phyloP scores from a whole-genome alignment of 2,888 invertebrate genomes.

The Timema podura region DNA sequence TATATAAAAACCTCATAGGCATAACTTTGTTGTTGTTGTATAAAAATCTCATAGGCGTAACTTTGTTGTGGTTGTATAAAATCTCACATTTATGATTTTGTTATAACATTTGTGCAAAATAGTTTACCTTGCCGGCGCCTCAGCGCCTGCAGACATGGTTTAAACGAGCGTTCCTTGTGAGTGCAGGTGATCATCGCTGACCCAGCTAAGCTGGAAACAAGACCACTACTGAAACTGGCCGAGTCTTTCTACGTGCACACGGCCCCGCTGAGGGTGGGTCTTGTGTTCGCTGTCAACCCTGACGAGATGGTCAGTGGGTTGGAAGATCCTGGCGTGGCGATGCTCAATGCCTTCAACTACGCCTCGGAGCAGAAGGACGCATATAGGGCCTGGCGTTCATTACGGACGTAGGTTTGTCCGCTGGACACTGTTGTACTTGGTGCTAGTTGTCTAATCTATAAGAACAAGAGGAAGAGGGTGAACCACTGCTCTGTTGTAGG shows the following conservation, averaged over 20 bases:
- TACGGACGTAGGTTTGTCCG: conserved; percentile 61
- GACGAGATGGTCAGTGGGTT: conserved; percentile 54
- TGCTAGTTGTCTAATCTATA: neutral
- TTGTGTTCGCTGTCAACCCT: conserved; percentile 70
- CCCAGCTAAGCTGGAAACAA: conserved; percentile 65
- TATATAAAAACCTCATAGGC: too few relatives aligned
- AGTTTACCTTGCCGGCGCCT: too few relatives aligned
- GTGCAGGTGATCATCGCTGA: conserved; percentile 77
- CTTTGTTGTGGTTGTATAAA: too few relatives aligned
- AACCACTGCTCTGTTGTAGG: conserved; percentile 40
- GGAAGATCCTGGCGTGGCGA: conserved; percentile 73
- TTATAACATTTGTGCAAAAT: too few relatives aligned
- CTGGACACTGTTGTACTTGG: neutral
- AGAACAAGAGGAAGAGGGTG: neutral
- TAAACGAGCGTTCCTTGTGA: neutral
- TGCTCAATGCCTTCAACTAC: conserved; percentile 87
- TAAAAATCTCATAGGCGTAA: too few relatives aligned
- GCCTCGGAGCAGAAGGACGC: conserved; percentile 72
- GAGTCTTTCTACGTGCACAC: conserved; percentile 89
- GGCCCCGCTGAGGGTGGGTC: conserved; percentile 84
- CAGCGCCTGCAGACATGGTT: too few relatives aligned
- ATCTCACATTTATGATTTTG: too few relatives aligned
- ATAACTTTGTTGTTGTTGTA: too few relatives aligned
- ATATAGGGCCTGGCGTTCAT: conserved; percentile 79
- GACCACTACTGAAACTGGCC: conserved; percentile 75